A percentile compares a stretch with the other conserved stretches of the same genome.
phyloP scores from a whole-genome alignment of 1,140 invertebrate genomes.

The Hylaeus volcanicus region DNA sequence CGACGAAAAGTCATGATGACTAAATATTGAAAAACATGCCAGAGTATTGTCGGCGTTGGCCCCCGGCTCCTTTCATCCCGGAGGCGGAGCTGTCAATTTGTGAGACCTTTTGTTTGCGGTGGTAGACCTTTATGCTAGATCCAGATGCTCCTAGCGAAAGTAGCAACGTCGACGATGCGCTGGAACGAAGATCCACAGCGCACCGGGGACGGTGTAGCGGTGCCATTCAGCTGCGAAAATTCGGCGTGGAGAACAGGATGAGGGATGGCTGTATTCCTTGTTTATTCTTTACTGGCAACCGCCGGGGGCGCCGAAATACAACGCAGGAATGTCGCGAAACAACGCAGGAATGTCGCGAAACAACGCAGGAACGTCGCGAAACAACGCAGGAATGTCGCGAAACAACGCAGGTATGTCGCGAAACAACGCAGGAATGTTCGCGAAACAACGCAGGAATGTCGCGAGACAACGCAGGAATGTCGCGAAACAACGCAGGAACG shows the following conservation, averaged over 20 bases:
- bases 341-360: no score
- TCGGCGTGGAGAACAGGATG: slow-evolving; percentile 33
- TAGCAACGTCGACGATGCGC: background rate
- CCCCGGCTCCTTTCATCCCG: slow-evolving; percentile 40
- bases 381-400: no score
- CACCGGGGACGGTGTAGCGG: background rate
- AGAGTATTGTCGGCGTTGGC: slow-evolving; percentile 69
- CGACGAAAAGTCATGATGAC: slow-evolving; percentile 80
- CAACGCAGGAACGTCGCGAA: no score
- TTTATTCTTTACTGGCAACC: slow-evolving; percentile 19
- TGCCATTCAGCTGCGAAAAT: slow-evolving; percentile 37
- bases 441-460: no score
- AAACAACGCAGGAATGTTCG: no score
- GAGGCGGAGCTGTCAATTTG: slow-evolving; percentile 61
- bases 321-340: no score
- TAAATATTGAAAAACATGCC: slow-evolving; percentile 81
- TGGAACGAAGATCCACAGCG: background rate
- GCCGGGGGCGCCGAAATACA: no score
- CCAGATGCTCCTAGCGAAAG: slow-evolving; percentile 47
- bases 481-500: no score
- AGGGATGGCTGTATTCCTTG: slow-evolving; percentile 26
- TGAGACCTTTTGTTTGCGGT: slow-evolving; percentile 65
- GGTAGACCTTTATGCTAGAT: slow-evolving; percentile 35
- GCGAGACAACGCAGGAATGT: no score
- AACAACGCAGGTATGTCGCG: no score